Percentiles rank a stretch among this genome's conserved stretches.
These are phyloP conservation scores for Drosophila greeni DNA, from an alignment of 2,888 invertebrate species.

Conservation along the genomic window DNA sequence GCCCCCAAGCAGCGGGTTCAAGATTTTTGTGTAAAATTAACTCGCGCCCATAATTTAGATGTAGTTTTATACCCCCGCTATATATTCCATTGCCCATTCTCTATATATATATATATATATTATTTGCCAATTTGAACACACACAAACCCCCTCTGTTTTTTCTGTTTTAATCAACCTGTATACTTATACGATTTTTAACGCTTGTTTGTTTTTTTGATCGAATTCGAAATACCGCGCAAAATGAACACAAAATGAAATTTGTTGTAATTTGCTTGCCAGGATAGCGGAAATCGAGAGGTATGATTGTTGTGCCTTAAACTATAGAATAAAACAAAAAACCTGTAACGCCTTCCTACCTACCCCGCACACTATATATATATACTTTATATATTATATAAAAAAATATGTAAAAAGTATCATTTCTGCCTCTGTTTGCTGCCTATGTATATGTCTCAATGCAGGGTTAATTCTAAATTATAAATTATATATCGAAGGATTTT, in stretches of 20 bases:
- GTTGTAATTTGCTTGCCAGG: conserved; percentile 81
- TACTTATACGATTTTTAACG: conserved; percentile 58
- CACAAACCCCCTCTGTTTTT: conserved; percentile 12
- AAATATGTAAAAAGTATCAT: conserved; percentile 9
- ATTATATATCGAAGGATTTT: background rate
- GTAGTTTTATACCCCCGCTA: conserved; percentile 11
- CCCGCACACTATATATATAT: conserved; percentile 17
- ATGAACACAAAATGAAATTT: conserved; percentile 73
- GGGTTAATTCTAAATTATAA: background rate
- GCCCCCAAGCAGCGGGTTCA: conserved; percentile 10
- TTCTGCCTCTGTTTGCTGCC: conserved; percentile 18
- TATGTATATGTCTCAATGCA: conserved; percentile 38
- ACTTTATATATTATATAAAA: background rate
- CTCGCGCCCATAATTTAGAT: conserved; percentile 17
- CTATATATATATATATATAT: conserved; percentile 7
- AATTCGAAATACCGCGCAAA: conserved; percentile 68
- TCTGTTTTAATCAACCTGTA: conserved; percentile 44
- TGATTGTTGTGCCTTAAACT: conserved; percentile 75
- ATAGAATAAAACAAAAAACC: conserved; percentile 75
- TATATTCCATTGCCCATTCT: conserved; percentile 19
- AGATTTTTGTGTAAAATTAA: conserved; percentile 16
- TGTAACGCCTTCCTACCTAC: conserved; percentile 32
- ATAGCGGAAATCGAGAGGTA: conserved; percentile 86
- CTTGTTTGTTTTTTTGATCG: conserved; percentile 73
- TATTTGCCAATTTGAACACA: conserved; percentile 20